Evolutionary conservation across 2,797 vertebrate species (phyloP).

Genomic region (Mionectes olivaceus): DNA sequence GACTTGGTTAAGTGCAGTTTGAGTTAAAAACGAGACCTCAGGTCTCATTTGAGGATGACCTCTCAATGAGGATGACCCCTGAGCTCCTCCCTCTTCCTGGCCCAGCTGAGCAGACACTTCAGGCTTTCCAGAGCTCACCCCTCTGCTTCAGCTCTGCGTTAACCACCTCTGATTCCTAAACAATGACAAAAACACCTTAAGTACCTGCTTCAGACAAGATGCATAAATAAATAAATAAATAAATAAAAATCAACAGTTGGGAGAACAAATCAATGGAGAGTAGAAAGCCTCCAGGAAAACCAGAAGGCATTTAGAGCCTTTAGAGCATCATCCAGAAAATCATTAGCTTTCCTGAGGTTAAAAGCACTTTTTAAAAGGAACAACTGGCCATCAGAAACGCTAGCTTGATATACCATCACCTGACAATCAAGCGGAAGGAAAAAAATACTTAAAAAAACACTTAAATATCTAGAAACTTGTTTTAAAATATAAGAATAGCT

Average conservation of each 20-base stretch:
- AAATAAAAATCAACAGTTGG: neutral
- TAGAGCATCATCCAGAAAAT: constrained; percentile 21
- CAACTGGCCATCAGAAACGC: neutral
- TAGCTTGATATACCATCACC: neutral
- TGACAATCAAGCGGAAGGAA: neutral
- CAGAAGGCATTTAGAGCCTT: constrained; percentile 38
- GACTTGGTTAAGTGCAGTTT: neutral
- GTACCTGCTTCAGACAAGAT: neutral
- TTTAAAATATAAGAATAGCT: neutral
- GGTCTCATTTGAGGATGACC: too few species aligned
- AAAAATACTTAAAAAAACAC: neutral
- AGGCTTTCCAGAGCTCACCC: neutral
- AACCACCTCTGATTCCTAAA: neutral
- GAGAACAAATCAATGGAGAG: constrained; percentile 24
- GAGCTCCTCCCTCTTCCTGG: neutral
- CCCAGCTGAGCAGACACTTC: neutral
- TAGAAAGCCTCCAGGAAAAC: constrained; percentile 32
- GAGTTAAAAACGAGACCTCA: neutral
- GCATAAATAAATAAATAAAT: neutral
- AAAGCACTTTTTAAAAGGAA: constrained; percentile 1
- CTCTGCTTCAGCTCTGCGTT: neutral
- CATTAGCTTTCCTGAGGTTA: constrained; percentile 23
- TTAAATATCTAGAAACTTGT: neutral
- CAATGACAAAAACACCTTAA: neutral
- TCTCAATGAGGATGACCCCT: neutral